Percentiles rank a stretch among this genome's conserved stretches.
Evolutionary conservation across 2,797 vertebrate species (phyloP).

Genomic region (Aselliscus stoliczkanus): DNA sequence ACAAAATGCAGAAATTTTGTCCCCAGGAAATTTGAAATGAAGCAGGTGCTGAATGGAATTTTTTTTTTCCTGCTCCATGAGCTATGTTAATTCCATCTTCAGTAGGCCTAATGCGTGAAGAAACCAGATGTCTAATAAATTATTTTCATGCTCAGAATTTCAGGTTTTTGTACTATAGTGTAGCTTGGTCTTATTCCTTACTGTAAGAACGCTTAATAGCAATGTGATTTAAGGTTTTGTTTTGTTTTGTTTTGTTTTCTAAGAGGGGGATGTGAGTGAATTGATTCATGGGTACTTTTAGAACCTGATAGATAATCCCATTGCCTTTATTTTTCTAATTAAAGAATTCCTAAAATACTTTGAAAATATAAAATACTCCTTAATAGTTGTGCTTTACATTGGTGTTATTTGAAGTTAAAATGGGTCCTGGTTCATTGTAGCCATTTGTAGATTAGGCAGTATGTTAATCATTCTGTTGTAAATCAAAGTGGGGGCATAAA

Average conservation of each 20-base stretch:
- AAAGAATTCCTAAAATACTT: constrained; percentile 71
- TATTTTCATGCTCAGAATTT: constrained; percentile 72
- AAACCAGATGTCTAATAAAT: constrained; percentile 71
- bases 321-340: constrained; percentile 77
- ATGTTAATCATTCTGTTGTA: not conserved
- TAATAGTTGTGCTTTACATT: constrained; percentile 67
- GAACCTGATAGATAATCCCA: constrained; percentile 66
- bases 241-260: constrained; percentile 25
- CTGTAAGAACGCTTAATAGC: constrained; percentile 60
- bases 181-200: constrained; percentile 63
- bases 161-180: constrained; percentile 59
- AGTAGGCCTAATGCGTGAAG: constrained; percentile 62
- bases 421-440: constrained; percentile 9
- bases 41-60: constrained; percentile 32
- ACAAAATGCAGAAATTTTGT: not conserved
- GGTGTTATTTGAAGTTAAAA: constrained; percentile 62
- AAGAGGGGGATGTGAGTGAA: constrained; percentile 39
- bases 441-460: not conserved
- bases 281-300: constrained; percentile 71
- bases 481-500: not conserved
- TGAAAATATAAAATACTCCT: constrained; percentile 73
- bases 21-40: constrained; percentile 32
- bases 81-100: constrained; percentile 59
- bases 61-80: constrained; percentile 46
- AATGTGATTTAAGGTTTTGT: constrained; percentile 62